Evolutionary conservation across 2,113 vertebrate species (phyloP), one percentile per base, ranked within the genome.

Genomic region (Ariopsis seemanni): DNA sequence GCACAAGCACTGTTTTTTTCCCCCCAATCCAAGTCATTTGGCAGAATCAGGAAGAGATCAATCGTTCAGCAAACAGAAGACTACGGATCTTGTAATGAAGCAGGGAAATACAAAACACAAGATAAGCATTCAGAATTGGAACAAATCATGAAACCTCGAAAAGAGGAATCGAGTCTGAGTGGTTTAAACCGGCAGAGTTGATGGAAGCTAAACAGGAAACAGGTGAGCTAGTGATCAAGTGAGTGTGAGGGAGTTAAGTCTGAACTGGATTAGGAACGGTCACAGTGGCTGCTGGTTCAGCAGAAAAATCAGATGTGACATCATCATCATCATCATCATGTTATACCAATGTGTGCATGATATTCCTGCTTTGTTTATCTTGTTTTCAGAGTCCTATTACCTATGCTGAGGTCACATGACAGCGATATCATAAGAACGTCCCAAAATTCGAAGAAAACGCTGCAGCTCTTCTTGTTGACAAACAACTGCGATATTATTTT

Each of bases 351-450:
- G 50, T 77, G 48, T 52, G 20, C 25, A 52, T 52, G 4, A 77
- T 25, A 12, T 30, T 57, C 7, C 7, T 55, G 11, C 48, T 85
- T 78, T 71, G 48, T 79, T 83, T 84, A 6, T 67, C 50, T 71
- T 18, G 10, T 80, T 87, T 88, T 55, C 92, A 97, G 97, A 97
- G 96, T 95, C 95, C 96, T 92, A 94, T 97, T 94, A 96, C 95
- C 94, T 97, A 97, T 84, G 96, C 97, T 57, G 97, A 97, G 94
- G 96, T 97, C 95, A 97, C 97, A 97, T 97, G 97, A 97, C 96
- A 92, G 90, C 90, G 94, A 95, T 0, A 91, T 90, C 78, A 91
- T 93, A 52, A 11, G 60, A 30, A 93, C 91, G 0, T 91, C 90
- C 90, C 94, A 94, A 93, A 95, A 87, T 95, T 94, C 86, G 95